Base-by-base conservation (phyloP, 2,888 invertebrate species). In the Dermolepida albohirtum region DNA sequence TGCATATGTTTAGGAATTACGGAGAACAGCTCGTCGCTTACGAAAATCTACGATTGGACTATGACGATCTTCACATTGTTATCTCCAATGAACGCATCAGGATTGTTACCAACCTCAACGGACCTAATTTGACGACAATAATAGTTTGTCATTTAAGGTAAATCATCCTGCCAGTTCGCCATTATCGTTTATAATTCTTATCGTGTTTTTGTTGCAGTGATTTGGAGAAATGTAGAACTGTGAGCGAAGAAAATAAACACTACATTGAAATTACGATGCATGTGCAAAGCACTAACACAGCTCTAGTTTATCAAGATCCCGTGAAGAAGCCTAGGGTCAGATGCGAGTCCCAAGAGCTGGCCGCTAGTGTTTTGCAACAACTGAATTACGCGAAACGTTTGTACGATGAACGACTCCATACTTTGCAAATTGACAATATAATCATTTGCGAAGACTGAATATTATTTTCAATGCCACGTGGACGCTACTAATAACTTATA, bases 311-410 rank as follows among this genome's bases (percentile, higher is more conserved):
- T 12, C 79, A 85, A 0, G 87, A 87, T 74, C 82, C 86, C 1
- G 82, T 89, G 77, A 89, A 91, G 76, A 86, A 90, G 73, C 93
- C 94, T 44, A 89, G 91, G 81, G 92, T 95, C 73, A 87, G 92
- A 77, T 94, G 94, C 81, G 92, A 93, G 82, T 87, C 87, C 71
- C 88, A 87, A 68, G 88, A 87, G 73, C 87, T 92, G 72, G 92
- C 93, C 14, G 86, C 86, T 72, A 88, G 89, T 85, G 89, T 90
- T 72, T 89, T 90, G 27, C 89, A 92, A 74, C 92, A 95, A 86
- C 93, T 97, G 72, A 95, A 94, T 78, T 94, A 94, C 83, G 96
- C 96, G 66, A 92, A 93, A 82, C 91, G 91, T 78, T 89, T 95
- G 79, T 91, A 91, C 84, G 91, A 93, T 80, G 96, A 96, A 85